These are phyloP conservation scores for Abramis brama DNA, from an alignment of 2,113 vertebrate genomes.

Conservation along the genomic window DNA sequence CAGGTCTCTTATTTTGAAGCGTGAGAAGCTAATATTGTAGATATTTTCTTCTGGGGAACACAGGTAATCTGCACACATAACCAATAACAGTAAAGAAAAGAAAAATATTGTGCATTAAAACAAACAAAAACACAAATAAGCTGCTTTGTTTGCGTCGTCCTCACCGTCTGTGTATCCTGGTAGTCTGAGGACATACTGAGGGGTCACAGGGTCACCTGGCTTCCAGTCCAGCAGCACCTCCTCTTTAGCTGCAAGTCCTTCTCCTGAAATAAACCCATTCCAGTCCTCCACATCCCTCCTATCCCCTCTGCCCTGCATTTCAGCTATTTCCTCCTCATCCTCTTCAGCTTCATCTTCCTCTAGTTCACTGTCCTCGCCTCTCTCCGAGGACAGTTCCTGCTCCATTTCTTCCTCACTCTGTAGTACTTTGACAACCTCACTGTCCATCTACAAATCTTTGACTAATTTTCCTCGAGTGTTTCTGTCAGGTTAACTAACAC, in stretches of 20 bases:
- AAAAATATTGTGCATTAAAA: neutral
- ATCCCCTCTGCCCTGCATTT: conserved; percentile 19
- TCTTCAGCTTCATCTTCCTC: neutral
- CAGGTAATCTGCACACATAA: conserved; percentile 58
- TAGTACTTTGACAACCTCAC: conserved; percentile 15
- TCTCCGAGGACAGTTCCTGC: conserved; percentile 27
- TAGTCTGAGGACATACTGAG: conserved; percentile 62
- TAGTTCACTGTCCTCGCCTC: conserved; percentile 4
- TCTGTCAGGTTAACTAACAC: neutral
- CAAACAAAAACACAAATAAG: neutral
- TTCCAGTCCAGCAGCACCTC: conserved; percentile 53
- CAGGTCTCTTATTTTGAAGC: conserved; percentile 68
- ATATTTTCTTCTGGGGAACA: conserved; percentile 66
- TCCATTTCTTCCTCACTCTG: conserved; percentile 42
- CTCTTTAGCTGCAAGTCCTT: neutral
- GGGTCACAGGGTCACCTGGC: conserved; percentile 61
- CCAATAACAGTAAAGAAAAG: neutral
- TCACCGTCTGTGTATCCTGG: conserved; percentile 65
- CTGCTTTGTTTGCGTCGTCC: conserved; percentile 18
- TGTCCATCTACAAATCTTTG: conserved; percentile 45
- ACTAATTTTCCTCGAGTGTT: neutral
- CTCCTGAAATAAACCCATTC: conserved; percentile 58
- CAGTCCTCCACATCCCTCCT: conserved; percentile 56
- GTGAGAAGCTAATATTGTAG: conserved; percentile 68
- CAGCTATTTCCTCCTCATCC: neutral